Conservation (phyloP, 2,113 vertebrate species). For the Psettodes erumei region DNA sequence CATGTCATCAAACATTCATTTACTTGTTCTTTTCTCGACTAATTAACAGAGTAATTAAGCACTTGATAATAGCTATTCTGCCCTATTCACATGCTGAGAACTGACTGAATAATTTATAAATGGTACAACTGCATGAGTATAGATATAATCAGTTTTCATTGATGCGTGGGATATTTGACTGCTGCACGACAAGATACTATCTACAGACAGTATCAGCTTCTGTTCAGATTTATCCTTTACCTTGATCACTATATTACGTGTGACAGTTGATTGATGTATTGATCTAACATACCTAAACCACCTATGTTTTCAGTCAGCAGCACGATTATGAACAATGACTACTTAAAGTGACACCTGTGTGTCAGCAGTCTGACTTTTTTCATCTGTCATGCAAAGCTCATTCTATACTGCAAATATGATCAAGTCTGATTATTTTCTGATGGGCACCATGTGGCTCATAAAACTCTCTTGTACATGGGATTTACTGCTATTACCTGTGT, state of each 20-base stretch:
- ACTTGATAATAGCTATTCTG: conserved; percentile 46
- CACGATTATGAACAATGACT: too few species aligned
- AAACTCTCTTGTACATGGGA: too few species aligned
- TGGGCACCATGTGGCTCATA: too few species aligned
- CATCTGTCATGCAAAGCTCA: conserved; percentile 14
- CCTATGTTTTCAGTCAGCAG: too few species aligned
- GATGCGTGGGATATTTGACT: conserved; percentile 2
- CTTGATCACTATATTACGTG: background rate
- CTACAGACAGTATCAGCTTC: background rate
- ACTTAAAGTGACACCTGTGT: too few species aligned
- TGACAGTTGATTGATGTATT: too few species aligned
- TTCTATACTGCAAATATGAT: conserved; percentile 3
- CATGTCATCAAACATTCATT: conserved; percentile 46
- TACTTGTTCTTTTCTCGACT: conserved; percentile 26
- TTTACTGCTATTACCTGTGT: too few species aligned
- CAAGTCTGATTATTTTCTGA: conserved; percentile 3
- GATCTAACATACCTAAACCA: too few species aligned
- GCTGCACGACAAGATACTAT: background rate
- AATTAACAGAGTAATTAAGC: conserved; percentile 49
- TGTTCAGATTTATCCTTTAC: background rate
- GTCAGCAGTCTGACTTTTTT: too few species aligned
- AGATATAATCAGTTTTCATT: conserved; percentile 8
- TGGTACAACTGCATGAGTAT: conserved; percentile 18
- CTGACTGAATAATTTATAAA: conserved; percentile 44
- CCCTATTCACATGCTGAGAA: conserved; percentile 17